A percentile compares a stretch with the other conserved stretches of the same genome.
Conservation (phyloP, 92 coral and sea anemone genomes). For the Phenganax stokvisi region DNA sequence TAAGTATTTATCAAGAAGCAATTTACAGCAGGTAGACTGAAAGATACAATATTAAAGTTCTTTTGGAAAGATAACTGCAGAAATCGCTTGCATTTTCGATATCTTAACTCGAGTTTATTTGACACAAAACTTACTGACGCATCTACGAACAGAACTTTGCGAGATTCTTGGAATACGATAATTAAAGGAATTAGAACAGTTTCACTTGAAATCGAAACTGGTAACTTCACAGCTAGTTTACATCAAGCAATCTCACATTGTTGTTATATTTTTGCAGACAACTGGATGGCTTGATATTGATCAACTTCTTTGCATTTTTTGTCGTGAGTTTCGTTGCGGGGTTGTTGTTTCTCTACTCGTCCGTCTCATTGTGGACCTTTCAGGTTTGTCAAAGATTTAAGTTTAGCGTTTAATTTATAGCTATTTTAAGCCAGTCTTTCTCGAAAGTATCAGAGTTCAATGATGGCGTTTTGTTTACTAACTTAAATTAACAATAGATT, state of each 20-base stretch:
- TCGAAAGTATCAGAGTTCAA: not conserved
- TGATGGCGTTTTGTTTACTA: not conserved
- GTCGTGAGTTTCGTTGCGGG: conserved; percentile 32
- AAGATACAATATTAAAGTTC: not conserved
- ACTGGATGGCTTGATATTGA: conserved; percentile 34
- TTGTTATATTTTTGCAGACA: conserved; percentile 15
- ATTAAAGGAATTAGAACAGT: no score
- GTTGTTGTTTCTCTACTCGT: conserved; percentile 26
- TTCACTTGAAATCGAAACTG: no score
- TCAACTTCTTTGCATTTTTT: conserved; percentile 30
- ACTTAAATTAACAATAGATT: no score
- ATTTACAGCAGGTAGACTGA: conserved; percentile 33
- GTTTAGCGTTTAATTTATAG: not conserved
- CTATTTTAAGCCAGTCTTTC: not conserved
- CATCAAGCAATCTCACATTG: no score
- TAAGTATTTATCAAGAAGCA: conserved; percentile 26
- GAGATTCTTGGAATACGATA: no score
- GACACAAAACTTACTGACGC: no score
- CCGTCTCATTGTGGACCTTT: conserved; percentile 33
- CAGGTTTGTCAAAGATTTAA: conserved; percentile 10
- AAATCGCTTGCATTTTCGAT: no score
- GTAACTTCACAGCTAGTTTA: no score
- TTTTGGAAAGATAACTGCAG: no score
- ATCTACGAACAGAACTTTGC: no score
- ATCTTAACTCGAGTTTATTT: no score